Evolutionary conservation across 2,797 vertebrate species (phyloP).

Genomic region (Notolabrus celidotus): DNA sequence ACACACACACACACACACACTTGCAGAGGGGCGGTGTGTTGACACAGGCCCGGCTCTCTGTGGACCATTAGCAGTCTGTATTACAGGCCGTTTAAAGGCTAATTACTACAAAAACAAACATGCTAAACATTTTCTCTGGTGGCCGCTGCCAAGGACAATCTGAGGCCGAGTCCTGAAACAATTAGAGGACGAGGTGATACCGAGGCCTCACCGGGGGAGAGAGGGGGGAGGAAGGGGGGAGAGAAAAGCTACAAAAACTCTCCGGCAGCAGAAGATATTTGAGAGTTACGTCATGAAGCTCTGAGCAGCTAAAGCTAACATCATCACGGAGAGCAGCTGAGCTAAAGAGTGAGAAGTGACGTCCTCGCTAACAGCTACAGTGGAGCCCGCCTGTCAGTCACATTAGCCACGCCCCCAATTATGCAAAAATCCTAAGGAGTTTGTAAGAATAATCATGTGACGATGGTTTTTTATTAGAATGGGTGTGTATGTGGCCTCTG

Average conservation of each 20-base stretch:
- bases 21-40: constrained; percentile 49
- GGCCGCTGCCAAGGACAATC: constrained; percentile 69
- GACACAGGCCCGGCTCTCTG: constrained; percentile 72
- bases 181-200: constrained; percentile 69
- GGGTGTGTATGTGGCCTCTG: too few species aligned
- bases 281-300: constrained; percentile 12
- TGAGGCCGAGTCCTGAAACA: constrained; percentile 69
- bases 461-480: too few species aligned
- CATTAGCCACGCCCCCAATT: too few species aligned
- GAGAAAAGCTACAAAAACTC: constrained; percentile 39
- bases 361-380: too few species aligned
- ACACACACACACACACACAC: constrained; percentile 18
- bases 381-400: too few species aligned
- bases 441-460: too few species aligned
- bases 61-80: constrained; percentile 71
- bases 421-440: too few species aligned
- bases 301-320: constrained; percentile 13
- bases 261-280: constrained; percentile 7
- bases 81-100: constrained; percentile 67
- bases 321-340: neutral
- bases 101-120: constrained; percentile 83
- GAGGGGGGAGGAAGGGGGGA: neutral
- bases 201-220: constrained; percentile 69
- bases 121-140: constrained; percentile 64
- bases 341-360: too few species aligned